Evolutionary conservation across 1,140 invertebrate genomes (phyloP).

Genomic region (Drosophila sechellia): DNA sequence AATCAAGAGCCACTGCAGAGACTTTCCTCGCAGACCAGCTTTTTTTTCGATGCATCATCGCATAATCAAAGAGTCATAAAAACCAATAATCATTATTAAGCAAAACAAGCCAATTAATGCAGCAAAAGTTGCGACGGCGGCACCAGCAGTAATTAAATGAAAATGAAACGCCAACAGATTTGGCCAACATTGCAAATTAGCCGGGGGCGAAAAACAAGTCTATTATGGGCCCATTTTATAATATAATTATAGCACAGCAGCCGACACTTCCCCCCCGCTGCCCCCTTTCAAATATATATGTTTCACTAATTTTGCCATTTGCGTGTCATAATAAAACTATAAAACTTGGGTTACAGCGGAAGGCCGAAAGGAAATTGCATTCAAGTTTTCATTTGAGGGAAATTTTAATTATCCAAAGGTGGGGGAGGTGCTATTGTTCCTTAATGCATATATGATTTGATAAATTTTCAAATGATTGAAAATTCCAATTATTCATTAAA

Average conservation of each 20-base stretch:
- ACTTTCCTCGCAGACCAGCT: conserved; percentile 32
- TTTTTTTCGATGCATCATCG: conserved; percentile 81
- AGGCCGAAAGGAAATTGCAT: conserved; percentile 44
- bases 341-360: conserved; percentile 40
- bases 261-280: conserved; percentile 1
- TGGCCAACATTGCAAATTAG: conserved; percentile 58
- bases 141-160: conserved; percentile 75
- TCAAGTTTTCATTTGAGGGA: conserved; percentile 1
- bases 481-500: too few relatives aligned
- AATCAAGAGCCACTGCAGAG: not conserved
- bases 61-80: conserved; percentile 83
- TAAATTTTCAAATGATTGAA: too few relatives aligned
- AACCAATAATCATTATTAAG: conserved; percentile 83
- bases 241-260: conserved; percentile 63
- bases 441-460: too few relatives aligned
- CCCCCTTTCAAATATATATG: conserved; percentile 17
- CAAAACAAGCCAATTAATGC: conserved; percentile 82
- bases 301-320: conserved; percentile 76
- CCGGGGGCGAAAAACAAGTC: conserved; percentile 53
- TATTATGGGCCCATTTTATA: conserved; percentile 54
- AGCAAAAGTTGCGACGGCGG: conserved; percentile 19
- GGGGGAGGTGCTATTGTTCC: not conserved
- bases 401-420: conserved; percentile 10
- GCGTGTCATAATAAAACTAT: conserved; percentile 72
- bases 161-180: conserved; percentile 76